A percentile compares a stretch with the other conserved stretches of the same genome.
Conservation (phyloP, 2,888 invertebrate species). For the Labia minor region DNA sequence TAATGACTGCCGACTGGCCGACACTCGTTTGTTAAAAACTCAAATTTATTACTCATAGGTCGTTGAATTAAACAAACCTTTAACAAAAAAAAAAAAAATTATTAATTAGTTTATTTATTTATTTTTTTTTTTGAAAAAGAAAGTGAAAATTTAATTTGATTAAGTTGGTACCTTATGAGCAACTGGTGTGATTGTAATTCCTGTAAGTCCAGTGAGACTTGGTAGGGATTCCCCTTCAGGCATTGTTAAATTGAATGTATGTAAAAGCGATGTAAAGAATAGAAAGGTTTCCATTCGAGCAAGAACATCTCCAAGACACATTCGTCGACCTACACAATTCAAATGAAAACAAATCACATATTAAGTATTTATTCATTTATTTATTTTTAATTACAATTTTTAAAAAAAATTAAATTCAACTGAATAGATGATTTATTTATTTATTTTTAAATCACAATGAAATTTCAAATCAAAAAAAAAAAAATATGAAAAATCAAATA, state of each 20-base stretch:
- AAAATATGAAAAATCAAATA: too few species aligned
- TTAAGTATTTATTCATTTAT: neutral
- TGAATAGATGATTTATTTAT: too few species aligned
- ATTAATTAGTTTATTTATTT: slow-evolving; percentile 14
- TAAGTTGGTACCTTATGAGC: slow-evolving; percentile 52
- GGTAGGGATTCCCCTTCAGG: slow-evolving; percentile 63
- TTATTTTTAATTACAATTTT: neutral
- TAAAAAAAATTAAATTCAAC: neutral
- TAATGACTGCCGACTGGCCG: slow-evolving; percentile 32
- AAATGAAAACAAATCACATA: slow-evolving; percentile 17
- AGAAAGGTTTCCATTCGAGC: slow-evolving; percentile 84
- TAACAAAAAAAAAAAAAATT: slow-evolving; percentile 20
- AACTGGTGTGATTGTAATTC: slow-evolving; percentile 74
- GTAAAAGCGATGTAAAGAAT: slow-evolving; percentile 74
- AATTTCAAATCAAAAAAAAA: too few species aligned
- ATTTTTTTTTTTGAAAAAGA: slow-evolving; percentile 15
- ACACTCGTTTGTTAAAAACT: slow-evolving; percentile 20
- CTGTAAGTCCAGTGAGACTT: slow-evolving; percentile 67
- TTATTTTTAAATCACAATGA: too few species aligned
- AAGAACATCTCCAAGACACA: slow-evolving; percentile 80
- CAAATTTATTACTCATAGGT: slow-evolving; percentile 26
- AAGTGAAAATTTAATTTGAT: neutral
- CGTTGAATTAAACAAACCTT: slow-evolving; percentile 27
- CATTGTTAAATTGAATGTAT: slow-evolving; percentile 62
- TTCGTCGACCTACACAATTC: slow-evolving; percentile 50